Evolutionary conservation across 2,797 vertebrate species (phyloP).

Genomic region (Adrianichthys oophorus): DNA sequence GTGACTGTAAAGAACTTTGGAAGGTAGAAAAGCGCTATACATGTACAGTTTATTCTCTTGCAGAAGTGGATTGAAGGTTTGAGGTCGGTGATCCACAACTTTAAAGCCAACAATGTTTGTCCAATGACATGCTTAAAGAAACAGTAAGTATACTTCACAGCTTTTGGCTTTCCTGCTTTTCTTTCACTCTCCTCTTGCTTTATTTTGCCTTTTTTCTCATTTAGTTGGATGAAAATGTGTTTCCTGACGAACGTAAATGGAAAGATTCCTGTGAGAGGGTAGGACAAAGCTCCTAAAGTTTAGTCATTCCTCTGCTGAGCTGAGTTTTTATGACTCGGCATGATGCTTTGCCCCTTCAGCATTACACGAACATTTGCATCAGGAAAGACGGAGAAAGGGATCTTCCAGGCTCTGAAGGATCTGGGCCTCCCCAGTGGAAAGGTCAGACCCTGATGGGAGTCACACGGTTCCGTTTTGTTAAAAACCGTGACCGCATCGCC

Average conservation of each 20-base stretch:
- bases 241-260: conserved; percentile 95
- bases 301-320: too few species aligned
- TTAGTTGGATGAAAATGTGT: conserved; percentile 97
- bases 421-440: conserved; percentile 98
- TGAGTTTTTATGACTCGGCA: neutral
- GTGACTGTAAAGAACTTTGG: too few species aligned
- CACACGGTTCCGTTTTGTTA: neutral
- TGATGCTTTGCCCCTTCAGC: conserved; percentile 60
- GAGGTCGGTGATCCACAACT: conserved; percentile 95
- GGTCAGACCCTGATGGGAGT: conserved; percentile 73
- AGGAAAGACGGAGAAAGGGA: conserved; percentile 98
- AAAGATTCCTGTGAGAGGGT: conserved; percentile 98
- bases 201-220: conserved; percentile 31
- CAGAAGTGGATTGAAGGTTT: conserved; percentile 98
- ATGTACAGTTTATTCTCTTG: conserved; percentile 52
- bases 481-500: neutral
- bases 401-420: conserved; percentile 98
- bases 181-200: neutral
- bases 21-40: too few species aligned
- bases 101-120: conserved; percentile 98
- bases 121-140: conserved; percentile 99
- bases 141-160: conserved; percentile 84
- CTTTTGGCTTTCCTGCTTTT: neutral
- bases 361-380: conserved; percentile 98
- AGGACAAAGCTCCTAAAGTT: conserved; percentile 48